These are phyloP conservation scores for Plebejus anna DNA, from an alignment of 2,888 invertebrate genomes.

Conservation along the genomic window DNA sequence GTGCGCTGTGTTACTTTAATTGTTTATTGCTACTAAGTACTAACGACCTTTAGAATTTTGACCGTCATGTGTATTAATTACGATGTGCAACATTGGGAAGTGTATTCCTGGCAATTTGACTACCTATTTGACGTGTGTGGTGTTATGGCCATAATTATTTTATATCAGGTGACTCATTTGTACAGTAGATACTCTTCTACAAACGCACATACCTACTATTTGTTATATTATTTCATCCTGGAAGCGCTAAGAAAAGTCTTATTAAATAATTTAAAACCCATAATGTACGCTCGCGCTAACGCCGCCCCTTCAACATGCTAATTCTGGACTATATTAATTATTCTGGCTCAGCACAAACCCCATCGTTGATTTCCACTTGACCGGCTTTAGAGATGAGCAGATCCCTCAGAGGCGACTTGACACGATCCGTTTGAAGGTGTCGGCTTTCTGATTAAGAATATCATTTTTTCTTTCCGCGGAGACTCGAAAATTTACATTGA, in stretches of 20 bases:
- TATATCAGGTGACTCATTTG: no score
- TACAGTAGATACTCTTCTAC: no score
- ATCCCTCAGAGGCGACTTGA: conserved; percentile 23
- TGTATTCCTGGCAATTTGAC: no score
- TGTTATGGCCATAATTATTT: not conserved
- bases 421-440: conserved; percentile 25
- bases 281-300: conserved; percentile 18
- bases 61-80: no score
- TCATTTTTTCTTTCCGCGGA: not conserved
- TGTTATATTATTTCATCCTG: not conserved
- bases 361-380: conserved; percentile 27
- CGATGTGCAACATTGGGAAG: no score
- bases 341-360: conserved; percentile 19
- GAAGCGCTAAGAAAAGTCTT: not conserved
- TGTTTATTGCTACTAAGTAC: no score
- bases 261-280: not conserved
- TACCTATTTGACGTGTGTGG: not conserved
- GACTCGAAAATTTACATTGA: not conserved
- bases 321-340: conserved; percentile 20
- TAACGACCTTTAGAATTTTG: no score
- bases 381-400: conserved; percentile 24
- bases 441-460: conserved; percentile 15
- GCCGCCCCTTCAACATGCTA: conserved; percentile 12
- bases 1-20: no score
- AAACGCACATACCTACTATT: not conserved